These are phyloP conservation scores for Plebejus argus DNA, from an alignment of 2,888 invertebrate species.

Conservation along the genomic window DNA sequence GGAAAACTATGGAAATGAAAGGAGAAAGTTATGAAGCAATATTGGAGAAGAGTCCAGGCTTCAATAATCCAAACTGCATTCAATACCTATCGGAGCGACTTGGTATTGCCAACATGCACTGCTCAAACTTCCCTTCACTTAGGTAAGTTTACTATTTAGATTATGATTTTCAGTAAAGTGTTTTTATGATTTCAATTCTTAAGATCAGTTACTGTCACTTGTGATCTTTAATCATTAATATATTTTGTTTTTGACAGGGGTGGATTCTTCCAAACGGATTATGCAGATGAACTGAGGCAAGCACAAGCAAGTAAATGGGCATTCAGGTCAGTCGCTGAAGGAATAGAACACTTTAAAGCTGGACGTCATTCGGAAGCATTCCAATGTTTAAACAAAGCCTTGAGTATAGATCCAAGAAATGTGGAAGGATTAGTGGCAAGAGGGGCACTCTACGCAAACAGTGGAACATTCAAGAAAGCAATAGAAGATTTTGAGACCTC, in stretches of 20 bases:
- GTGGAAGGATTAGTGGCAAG: slow-evolving; percentile 95
- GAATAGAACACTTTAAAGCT: slow-evolving; percentile 96
- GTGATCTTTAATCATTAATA: not conserved
- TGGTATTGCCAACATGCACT: slow-evolving; percentile 85
- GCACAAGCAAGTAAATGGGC: slow-evolving; percentile 97
- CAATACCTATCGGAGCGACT: slow-evolving; percentile 89
- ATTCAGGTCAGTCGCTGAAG: slow-evolving; percentile 95
- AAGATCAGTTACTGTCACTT: too few species aligned
- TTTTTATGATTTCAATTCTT: too few species aligned
- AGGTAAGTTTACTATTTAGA: slow-evolving; percentile 70
- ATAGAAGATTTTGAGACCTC: slow-evolving; percentile 97
- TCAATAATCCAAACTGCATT: slow-evolving; percentile 94
- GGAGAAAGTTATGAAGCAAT: slow-evolving; percentile 90
- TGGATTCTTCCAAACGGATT: slow-evolving; percentile 89
- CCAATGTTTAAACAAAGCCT: slow-evolving; percentile 95
- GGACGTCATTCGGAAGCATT: slow-evolving; percentile 96
- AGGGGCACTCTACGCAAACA: slow-evolving; percentile 95
- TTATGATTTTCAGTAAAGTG: too few species aligned
- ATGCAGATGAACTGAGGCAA: slow-evolving; percentile 91
- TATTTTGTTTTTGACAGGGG: slow-evolving; percentile 72
- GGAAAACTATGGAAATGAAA: slow-evolving; percentile 90
- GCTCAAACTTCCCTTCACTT: slow-evolving; percentile 85
- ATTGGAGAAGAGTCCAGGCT: slow-evolving; percentile 90
- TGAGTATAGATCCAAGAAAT: slow-evolving; percentile 94
- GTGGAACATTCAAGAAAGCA: slow-evolving; percentile 95